Conservation (phyloP, 2,888 invertebrate species). For the Phengaris alcon region DNA sequence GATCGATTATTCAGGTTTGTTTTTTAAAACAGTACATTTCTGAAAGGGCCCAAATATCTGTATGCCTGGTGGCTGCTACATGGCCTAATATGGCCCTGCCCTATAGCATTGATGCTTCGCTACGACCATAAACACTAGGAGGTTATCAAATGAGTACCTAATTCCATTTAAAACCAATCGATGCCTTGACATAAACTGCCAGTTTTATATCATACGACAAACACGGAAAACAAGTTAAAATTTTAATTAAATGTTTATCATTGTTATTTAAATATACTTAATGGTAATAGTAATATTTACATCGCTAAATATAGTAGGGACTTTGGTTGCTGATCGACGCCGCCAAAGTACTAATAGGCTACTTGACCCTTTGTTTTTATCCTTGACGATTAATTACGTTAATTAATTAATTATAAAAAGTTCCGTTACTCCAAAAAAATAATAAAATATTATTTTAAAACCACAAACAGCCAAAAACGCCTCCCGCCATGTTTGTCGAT, state of each 20-base stretch:
- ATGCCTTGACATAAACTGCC: slow-evolving; percentile 18
- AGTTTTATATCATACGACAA: slow-evolving; percentile 2
- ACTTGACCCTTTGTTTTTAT: no score
- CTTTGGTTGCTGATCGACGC: background rate
- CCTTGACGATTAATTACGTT: no score
- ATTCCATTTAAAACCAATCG: background rate
- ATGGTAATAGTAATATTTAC: slow-evolving; percentile 14
- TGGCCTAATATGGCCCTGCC: background rate
- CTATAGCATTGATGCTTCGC: background rate
- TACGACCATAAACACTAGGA: background rate
- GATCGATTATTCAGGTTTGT: background rate
- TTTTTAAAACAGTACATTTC: slow-evolving; percentile 1
- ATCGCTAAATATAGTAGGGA: background rate
- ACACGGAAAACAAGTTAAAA: slow-evolving; percentile 3
- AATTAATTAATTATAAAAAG: no score
- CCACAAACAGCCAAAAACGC: no score
- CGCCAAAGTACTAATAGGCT: background rate
- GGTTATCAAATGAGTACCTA: background rate
- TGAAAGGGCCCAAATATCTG: background rate
- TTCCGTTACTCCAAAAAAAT: no score
- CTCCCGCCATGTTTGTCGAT: no score
- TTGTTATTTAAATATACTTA: background rate
- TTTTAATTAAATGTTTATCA: slow-evolving; percentile 11
- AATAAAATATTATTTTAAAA: no score
- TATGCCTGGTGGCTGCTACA: background rate